phyloP scores from a whole-genome alignment of 2,797 vertebrate genomes.

The Lemur catta region DNA sequence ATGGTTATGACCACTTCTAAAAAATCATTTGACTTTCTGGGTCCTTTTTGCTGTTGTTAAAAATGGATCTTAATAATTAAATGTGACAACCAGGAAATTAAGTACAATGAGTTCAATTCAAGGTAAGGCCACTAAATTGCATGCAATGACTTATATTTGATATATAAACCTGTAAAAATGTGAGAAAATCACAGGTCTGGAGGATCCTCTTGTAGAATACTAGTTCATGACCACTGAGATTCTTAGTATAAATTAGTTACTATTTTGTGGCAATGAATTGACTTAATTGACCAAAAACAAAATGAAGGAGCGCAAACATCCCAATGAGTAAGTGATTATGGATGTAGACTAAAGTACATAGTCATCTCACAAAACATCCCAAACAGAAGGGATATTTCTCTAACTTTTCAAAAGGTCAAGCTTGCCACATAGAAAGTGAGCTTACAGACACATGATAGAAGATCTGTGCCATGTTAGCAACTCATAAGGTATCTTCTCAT shows the following conservation, averaged over 20 bases:
- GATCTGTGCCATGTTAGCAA: neutral
- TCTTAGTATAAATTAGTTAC: neutral
- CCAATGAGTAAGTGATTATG: neutral
- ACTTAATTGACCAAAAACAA: conserved; percentile 7
- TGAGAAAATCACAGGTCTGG: neutral
- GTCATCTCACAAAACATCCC: neutral
- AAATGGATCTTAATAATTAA: neutral
- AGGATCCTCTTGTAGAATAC: neutral
- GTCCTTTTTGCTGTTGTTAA: neutral
- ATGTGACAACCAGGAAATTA: neutral
- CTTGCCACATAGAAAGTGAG: neutral
- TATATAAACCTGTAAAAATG: neutral
- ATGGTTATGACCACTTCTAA: neutral
- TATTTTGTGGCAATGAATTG: neutral
- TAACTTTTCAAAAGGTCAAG: neutral
- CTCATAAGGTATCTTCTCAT: neutral
- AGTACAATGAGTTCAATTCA: neutral
- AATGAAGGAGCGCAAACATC: neutral
- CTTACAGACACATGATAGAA: neutral
- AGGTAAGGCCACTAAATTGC: neutral
- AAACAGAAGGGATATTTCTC: neutral
- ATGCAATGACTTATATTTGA: neutral
- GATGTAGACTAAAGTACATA: neutral
- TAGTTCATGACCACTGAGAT: neutral
- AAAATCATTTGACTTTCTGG: neutral